Conservation (phyloP, 2,888 invertebrate species). For the Piscicola geometra region DNA sequence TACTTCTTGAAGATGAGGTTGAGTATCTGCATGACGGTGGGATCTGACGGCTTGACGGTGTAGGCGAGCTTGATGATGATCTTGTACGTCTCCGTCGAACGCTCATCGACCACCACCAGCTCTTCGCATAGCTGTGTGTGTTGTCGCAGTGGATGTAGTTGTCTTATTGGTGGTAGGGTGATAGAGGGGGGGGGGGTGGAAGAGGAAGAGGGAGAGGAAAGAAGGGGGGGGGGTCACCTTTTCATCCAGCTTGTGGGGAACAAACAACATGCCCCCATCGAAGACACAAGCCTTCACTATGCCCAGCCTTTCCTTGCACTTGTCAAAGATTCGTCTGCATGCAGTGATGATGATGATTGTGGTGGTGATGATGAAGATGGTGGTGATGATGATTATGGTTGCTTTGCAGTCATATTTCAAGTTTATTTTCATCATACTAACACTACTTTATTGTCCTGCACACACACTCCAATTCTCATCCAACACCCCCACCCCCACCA, state of each 20-base stretch:
- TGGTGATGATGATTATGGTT: too few relatives aligned
- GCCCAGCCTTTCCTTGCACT: neutral
- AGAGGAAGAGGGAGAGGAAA: neutral
- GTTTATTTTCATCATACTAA: too few relatives aligned
- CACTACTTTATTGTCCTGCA: too few relatives aligned
- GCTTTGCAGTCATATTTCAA: too few relatives aligned
- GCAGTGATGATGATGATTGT: too few relatives aligned
- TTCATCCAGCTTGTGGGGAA: neutral
- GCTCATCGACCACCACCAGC: neutral
- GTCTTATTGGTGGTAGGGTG: neutral
- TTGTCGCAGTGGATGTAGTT: too few relatives aligned
- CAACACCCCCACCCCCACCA: too few relatives aligned
- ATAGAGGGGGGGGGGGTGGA: neutral
- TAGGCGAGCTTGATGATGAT: neutral
- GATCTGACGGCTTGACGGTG: neutral
- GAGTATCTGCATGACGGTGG: neutral
- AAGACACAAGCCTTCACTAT: neutral
- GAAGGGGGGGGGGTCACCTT: neutral
- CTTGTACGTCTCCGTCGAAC: neutral
- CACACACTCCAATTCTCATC: too few relatives aligned
- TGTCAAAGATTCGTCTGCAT: too few relatives aligned
- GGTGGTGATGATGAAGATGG: too few relatives aligned
- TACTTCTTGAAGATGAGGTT: conserved; percentile 20
- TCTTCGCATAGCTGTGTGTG: neutral
- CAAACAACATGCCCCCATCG: neutral